Base-by-base conservation (phyloP, 2,888 invertebrate genomes). In the Agrotis exclamationis region DNA sequence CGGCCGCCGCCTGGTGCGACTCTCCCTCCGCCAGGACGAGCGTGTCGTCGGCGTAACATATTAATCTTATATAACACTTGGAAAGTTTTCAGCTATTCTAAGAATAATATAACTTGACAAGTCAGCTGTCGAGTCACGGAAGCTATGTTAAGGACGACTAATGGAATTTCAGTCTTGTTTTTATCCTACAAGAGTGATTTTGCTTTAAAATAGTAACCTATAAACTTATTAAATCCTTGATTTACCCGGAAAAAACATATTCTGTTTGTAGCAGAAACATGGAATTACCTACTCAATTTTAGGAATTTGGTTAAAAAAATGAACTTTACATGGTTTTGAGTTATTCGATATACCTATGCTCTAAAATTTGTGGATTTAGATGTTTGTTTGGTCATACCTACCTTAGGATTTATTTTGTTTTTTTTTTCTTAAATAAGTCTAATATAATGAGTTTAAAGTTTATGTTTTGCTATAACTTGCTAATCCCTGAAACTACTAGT, bases 91-190 rank as follows among this genome's bases (percentile, higher is more conserved):
- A 13, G 44, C 22, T 65, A 65, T 56, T 65, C 44, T 24, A 9
- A 74, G 47, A 33, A n/a, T 14, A 56, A 56, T 75, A 45, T 11
- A 50, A 65, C 44, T 64, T 65, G 65, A 75, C 48, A 48, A 64
- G 54, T 65, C 56, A 65, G 56, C 64, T 72, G 72, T 50, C 48
- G n/a, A 9, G 11, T 64, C 44, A 39, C 65, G 48, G n/a, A 74
- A 74, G 22, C 48, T 74, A 48, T 11, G 22, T 71, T 20, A 14
- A 39, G 13, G 18, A 47, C 18, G 18, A 54, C 20, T 63, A 74
- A 28, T 44, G 20, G 47, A 74, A 48, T 54, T 63, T 54, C n/a
- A 44, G 44, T 63, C 16, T 47, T 4, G 9, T 63, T 63, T 63
- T 63, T 7, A 39, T 74, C 9, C 24, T n/a, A 39, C 18, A 59